These are phyloP conservation scores for Pipistrellus nathusii DNA, from an alignment of 2,797 vertebrate species.

Conservation along the genomic window DNA sequence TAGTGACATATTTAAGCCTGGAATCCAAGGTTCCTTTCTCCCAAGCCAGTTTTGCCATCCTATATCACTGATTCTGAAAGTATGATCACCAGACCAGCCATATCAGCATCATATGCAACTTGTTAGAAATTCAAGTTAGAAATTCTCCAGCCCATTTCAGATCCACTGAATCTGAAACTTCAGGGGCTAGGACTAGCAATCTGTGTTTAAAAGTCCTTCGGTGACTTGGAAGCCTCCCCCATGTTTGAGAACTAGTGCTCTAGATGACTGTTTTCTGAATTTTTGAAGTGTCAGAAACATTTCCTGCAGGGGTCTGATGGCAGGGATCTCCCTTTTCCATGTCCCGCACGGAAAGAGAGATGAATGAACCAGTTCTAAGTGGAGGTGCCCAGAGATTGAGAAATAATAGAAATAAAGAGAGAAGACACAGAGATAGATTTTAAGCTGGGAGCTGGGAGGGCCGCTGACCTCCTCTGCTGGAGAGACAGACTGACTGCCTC, in stretches of 20 bases:
- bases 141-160: not conserved
- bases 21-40: not conserved
- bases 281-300: not conserved
- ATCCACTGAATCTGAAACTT: constrained; percentile 20
- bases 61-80: not conserved
- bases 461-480: no score
- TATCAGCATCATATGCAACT: not conserved
- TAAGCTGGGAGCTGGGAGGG: no score
- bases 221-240: not conserved
- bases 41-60: not conserved
- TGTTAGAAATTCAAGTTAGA: constrained; percentile 13
- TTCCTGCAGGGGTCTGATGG: not conserved
- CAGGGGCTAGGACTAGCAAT: not conserved
- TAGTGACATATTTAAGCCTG: not conserved
- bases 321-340: no score
- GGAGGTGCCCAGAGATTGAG: no score
- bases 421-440: no score
- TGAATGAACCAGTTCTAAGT: no score
- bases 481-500: no score
- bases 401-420: no score
- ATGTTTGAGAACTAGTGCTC: not conserved
- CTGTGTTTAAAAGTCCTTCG: not conserved
- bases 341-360: no score
- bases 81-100: not conserved
- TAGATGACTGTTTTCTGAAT: not conserved